phyloP scores from a whole-genome alignment of 1,140 invertebrate species.

The Chionoecetes opilio region DNA sequence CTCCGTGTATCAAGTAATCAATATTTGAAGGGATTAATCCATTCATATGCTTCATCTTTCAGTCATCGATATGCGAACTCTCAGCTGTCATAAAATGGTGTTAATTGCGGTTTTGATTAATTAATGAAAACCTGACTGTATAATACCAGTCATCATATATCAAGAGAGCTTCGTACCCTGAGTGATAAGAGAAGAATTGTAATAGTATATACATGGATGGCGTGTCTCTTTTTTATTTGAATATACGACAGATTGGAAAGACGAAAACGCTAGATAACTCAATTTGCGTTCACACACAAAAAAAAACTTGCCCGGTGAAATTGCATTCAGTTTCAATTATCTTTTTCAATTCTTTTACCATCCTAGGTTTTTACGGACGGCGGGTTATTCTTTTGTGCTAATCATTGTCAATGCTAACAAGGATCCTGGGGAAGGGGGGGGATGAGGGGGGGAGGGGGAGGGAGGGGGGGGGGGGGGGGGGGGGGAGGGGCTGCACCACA shows the following conservation, averaged over 20 bases:
- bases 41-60: not conserved
- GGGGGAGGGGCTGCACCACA: not conserved
- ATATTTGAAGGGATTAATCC: not conserved
- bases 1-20: not conserved
- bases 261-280: not conserved
- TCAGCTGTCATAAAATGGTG: constrained; percentile 1
- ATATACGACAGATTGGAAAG: not conserved
- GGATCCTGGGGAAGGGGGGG: not conserved
- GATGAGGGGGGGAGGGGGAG: not conserved
- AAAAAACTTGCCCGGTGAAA: not conserved
- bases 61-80: not conserved
- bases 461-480: not conserved
- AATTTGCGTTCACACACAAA: not conserved
- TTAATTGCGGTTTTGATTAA: not conserved
- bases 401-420: not conserved
- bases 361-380: not conserved
- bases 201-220: too few species aligned
- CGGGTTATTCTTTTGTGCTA: not conserved
- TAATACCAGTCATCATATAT: too few species aligned
- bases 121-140: not conserved
- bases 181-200: too few species aligned
- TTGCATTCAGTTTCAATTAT: not conserved
- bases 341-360: not conserved
- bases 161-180: too few species aligned
- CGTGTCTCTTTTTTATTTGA: too few species aligned